Conservation (phyloP, 2,888 invertebrate species). For the Linnaemya tessellans region DNA sequence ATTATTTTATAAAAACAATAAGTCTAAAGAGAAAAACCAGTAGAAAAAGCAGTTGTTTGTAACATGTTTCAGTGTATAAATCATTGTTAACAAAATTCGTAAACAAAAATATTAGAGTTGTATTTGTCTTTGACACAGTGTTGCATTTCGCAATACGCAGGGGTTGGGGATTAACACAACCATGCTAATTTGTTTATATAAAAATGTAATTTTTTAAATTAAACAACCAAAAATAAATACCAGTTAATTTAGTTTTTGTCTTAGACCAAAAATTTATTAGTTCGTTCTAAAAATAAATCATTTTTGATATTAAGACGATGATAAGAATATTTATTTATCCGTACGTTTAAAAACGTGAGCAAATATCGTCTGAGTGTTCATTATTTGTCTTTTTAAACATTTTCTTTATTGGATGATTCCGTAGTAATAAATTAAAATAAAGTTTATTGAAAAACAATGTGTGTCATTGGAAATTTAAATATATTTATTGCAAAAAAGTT, state of each 20-base stretch:
- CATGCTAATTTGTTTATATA: not conserved
- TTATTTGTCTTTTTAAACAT: conserved; percentile 22
- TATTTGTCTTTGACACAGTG: not conserved
- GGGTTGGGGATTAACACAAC: conserved; percentile 3
- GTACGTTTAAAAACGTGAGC: conserved; percentile 33
- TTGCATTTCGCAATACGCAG: conserved; percentile 43
- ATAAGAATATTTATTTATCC: conserved; percentile 34
- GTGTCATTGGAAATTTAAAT: conserved; percentile 57
- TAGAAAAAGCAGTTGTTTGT: conserved; percentile 37
- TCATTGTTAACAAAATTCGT: conserved; percentile 12
- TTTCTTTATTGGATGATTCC: conserved; percentile 15
- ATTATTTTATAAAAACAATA: conserved; percentile 43
- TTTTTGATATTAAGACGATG: conserved; percentile 32
- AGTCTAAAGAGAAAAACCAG: not conserved
- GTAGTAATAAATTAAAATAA: conserved; percentile 45
- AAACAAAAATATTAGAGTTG: conserved; percentile 38
- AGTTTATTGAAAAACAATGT: conserved; percentile 38
- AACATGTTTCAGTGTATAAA: conserved; percentile 24
- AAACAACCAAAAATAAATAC: not conserved
- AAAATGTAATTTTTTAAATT: not conserved
- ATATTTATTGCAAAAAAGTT: conserved; percentile 28
- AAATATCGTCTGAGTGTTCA: conserved; percentile 11
- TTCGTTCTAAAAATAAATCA: conserved; percentile 31
- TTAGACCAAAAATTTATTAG: not conserved
- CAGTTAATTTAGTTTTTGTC: not conserved